These are phyloP conservation scores for Megathymus violae DNA, from an alignment of 1,140 invertebrate genomes.

Conservation along the genomic window DNA sequence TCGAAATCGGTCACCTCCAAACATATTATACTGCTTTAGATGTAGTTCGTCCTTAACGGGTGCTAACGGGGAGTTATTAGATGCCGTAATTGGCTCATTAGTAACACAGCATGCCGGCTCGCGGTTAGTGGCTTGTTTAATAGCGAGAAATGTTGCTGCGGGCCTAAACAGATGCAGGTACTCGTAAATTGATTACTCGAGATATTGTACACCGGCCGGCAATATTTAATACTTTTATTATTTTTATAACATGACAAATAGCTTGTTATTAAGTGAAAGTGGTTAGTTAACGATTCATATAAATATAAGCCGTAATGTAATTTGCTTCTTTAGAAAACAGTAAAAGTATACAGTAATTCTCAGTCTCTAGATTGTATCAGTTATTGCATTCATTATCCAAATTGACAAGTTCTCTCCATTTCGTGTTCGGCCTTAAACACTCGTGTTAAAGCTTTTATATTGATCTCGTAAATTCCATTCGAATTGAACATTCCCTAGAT, in stretches of 20 bases:
- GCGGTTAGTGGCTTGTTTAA: slow-evolving; percentile 39
- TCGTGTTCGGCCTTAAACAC: not conserved
- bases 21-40: slow-evolving; percentile 14
- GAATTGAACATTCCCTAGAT: slow-evolving; percentile 26
- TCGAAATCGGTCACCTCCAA: slow-evolving; percentile 1
- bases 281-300: slow-evolving; percentile 1
- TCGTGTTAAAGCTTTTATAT: slow-evolving; percentile 2
- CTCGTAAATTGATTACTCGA: slow-evolving; percentile 31
- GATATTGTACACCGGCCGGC: slow-evolving; percentile 21
- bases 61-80: slow-evolving; percentile 44
- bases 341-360: not conserved
- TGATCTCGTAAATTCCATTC: slow-evolving; percentile 21
- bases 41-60: slow-evolving; percentile 24
- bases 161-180: slow-evolving; percentile 31
- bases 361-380: not conserved
- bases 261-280: slow-evolving; percentile 20
- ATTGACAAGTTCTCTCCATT: not conserved
- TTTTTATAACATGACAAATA: slow-evolving; percentile 15
- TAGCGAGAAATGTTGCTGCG: slow-evolving; percentile 41
- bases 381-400: not conserved
- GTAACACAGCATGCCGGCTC: slow-evolving; percentile 39
- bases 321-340: slow-evolving; percentile 1
- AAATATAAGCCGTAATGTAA: not conserved
- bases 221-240: slow-evolving; percentile 30
- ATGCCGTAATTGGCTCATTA: slow-evolving; percentile 50